Percentiles rank a stretch among this genome's conserved stretches.
Evolutionary conservation across 1,140 invertebrate species (phyloP).

Genomic region (Trachymyrmex septentrionalis): DNA sequence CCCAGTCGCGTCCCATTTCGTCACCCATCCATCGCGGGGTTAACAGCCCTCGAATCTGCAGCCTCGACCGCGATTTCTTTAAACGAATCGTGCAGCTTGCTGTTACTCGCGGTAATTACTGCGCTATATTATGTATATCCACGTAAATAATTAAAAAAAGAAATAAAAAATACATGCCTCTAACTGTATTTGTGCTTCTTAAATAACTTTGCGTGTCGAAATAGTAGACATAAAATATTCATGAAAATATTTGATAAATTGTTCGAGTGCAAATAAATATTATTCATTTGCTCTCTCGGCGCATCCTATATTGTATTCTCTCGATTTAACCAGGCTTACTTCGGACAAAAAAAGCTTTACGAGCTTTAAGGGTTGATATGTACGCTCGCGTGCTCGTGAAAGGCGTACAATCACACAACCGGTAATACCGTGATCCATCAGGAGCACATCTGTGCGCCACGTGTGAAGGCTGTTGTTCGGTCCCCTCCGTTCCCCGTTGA

Average conservation of each 20-base stretch:
- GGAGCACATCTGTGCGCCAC: slow-evolving; percentile 68
- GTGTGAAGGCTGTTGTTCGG: slow-evolving; percentile 44
- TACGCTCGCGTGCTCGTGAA: slow-evolving; percentile 26
- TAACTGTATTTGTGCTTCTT: neutral
- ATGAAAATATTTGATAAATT: neutral
- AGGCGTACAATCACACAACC: slow-evolving; percentile 36
- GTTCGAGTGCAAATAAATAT: slow-evolving; percentile 4
- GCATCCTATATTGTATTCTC: neutral
- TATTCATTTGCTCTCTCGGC: neutral
- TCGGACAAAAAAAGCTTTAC: slow-evolving; percentile 4
- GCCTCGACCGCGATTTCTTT: slow-evolving; percentile 28
- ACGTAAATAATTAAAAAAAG: neutral
- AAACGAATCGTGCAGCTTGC: slow-evolving; percentile 20
- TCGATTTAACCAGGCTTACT: neutral
- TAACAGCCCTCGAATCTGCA: slow-evolving; percentile 37
- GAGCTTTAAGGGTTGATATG: slow-evolving; percentile 34
- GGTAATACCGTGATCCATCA: slow-evolving; percentile 56
- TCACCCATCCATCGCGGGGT: slow-evolving; percentile 29
- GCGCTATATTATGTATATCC: neutral
- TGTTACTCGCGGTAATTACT: slow-evolving; percentile 6
- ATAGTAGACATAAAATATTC: neutral
- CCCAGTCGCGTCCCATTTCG: slow-evolving; percentile 39
- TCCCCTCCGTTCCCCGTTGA: slow-evolving; percentile 3
- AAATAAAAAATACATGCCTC: neutral
- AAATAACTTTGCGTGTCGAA: neutral